Conservation (phyloP, 1,140 invertebrate species). For the Eciton burchellii region DNA sequence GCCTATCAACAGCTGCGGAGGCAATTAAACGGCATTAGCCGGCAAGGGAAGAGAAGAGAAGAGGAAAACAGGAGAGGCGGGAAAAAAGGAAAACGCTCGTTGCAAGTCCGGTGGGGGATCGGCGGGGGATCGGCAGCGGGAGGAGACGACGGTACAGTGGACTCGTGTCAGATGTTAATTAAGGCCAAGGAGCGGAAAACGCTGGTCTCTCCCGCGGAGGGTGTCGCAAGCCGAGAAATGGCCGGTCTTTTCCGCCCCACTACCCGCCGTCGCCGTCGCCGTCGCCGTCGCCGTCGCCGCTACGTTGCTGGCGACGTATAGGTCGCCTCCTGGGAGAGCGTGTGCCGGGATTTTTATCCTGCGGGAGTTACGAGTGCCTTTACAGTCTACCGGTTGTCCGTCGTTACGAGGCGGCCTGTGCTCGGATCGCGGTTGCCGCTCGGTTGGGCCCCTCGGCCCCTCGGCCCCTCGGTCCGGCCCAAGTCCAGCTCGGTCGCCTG, state of each 20-base stretch:
- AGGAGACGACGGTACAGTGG: slow-evolving; percentile 70
- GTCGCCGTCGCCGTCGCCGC: neutral
- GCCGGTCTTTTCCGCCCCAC: slow-evolving; percentile 61
- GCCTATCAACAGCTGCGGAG: slow-evolving; percentile 68
- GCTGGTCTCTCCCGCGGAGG: slow-evolving; percentile 75
- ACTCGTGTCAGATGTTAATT: slow-evolving; percentile 84
- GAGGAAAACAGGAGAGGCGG: slow-evolving; percentile 55
- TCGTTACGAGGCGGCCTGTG: slow-evolving; percentile 75
- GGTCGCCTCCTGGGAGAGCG: slow-evolving; percentile 64
- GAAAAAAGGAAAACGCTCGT: slow-evolving; percentile 70
- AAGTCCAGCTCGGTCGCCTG: neutral
- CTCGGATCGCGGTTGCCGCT: slow-evolving; percentile 70
- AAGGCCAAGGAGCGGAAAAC: slow-evolving; percentile 84
- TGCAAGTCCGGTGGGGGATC: slow-evolving; percentile 76
- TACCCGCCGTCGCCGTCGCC: slow-evolving; percentile 15
- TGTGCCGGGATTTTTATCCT: slow-evolving; percentile 81
- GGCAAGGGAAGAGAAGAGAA: slow-evolving; percentile 37
- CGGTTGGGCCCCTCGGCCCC: slow-evolving; percentile 39
- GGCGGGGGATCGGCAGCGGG: no score
- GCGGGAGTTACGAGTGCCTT: slow-evolving; percentile 78
- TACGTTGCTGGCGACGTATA: slow-evolving; percentile 24
- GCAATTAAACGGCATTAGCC: slow-evolving; percentile 70
- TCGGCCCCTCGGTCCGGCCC: slow-evolving; percentile 22
- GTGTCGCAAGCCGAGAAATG: slow-evolving; percentile 81
- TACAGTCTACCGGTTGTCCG: slow-evolving; percentile 77